A percentile compares a stretch with the other conserved stretches of the same genome.
phyloP scores from a whole-genome alignment of 2,888 invertebrate genomes.

The Limnephilus rhombicus region DNA sequence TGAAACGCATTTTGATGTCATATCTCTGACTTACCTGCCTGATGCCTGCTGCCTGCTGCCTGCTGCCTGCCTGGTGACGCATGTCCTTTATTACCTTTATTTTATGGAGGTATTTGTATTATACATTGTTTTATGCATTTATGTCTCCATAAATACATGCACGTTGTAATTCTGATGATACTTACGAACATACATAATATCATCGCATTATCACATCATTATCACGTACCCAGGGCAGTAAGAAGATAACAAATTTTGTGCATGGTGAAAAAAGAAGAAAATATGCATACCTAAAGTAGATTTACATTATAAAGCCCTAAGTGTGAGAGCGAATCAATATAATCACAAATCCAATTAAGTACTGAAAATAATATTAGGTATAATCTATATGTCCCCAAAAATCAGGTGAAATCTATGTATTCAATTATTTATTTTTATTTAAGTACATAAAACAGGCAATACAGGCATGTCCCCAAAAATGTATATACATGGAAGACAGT shows the following conservation, averaged over 20 bases:
- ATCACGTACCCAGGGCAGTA: not conserved
- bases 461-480: no score
- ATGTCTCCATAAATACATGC: not conserved
- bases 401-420: no score
- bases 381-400: no score
- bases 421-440: no score
- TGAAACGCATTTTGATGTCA: conserved; percentile 42
- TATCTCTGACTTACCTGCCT: conserved; percentile 18
- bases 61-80: no score
- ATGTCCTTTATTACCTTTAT: not conserved
- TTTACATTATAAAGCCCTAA: not conserved
- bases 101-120: not conserved
- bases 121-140: not conserved
- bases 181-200: not conserved
- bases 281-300: not conserved
- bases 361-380: no score
- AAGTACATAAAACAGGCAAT: no score
- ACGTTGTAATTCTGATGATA: not conserved
- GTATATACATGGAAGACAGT: no score
- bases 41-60: not conserved
- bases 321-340: no score
- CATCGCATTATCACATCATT: not conserved
- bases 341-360: no score
- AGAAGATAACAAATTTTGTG: no score
- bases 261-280: not conserved